Conservation (phyloP, 2,113 vertebrate species). For the Crotalus horridus region DNA sequence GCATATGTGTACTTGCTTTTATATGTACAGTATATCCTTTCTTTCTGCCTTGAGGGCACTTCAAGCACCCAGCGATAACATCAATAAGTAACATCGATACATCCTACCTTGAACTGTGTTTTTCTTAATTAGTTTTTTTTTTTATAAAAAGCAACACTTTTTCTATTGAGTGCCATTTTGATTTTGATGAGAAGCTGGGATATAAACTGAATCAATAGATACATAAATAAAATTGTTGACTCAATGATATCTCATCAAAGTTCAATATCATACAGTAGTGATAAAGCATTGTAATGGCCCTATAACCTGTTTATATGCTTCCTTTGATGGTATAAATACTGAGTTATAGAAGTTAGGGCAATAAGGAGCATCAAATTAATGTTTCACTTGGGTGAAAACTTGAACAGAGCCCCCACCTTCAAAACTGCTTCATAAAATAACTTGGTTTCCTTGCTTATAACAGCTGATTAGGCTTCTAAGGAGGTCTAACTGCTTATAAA, state of each 20-base stretch:
- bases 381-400: neutral
- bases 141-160: too few relatives aligned
- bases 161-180: neutral
- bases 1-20: too few relatives aligned
- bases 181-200: neutral
- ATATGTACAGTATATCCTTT: too few relatives aligned
- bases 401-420: neutral
- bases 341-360: neutral
- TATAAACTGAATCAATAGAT: neutral
- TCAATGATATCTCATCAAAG: neutral
- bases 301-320: neutral
- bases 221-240: neutral
- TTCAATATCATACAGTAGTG: conserved; percentile 23
- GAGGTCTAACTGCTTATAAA: neutral
- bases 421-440: neutral
- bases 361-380: neutral
- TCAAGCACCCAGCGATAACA: neutral
- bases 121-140: neutral
- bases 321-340: neutral
- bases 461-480: neutral
- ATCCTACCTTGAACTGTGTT: neutral
- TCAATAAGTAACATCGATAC: neutral
- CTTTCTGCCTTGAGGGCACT: too few relatives aligned
- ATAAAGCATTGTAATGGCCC: conserved; percentile 14
- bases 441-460: neutral